These are phyloP conservation scores for Labia minor DNA, from an alignment of 2,888 invertebrate genomes.

Conservation along the genomic window DNA sequence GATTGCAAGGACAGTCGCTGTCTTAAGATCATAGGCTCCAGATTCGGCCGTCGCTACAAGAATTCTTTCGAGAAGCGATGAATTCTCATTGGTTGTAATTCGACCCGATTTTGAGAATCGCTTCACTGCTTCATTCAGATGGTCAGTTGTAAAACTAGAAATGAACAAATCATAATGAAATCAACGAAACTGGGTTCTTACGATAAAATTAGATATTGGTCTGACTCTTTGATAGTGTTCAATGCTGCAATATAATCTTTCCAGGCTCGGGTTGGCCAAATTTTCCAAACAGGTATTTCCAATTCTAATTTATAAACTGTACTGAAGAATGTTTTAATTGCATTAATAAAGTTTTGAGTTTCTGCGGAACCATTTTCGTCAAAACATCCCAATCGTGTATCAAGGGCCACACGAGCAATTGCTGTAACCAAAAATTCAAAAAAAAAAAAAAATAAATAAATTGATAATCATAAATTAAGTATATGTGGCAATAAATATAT, in stretches of 20 bases:
- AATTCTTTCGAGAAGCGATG: slow-evolving; percentile 53
- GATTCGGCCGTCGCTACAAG: slow-evolving; percentile 45
- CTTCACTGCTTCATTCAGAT: slow-evolving; percentile 47
- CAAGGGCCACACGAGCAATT: slow-evolving; percentile 53
- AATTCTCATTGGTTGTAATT: slow-evolving; percentile 36
- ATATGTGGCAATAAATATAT: no score
- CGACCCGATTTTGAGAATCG: slow-evolving; percentile 30
- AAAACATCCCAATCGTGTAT: slow-evolving; percentile 53
- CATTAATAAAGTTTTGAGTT: slow-evolving; percentile 52
- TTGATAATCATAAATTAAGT: slow-evolving; percentile 16
- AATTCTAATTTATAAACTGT: slow-evolving; percentile 54
- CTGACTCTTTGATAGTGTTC: slow-evolving; percentile 56
- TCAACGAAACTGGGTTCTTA: background rate
- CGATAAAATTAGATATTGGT: slow-evolving; percentile 19
- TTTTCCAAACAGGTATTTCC: slow-evolving; percentile 55
- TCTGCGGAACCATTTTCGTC: slow-evolving; percentile 43
- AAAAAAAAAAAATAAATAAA: slow-evolving; percentile 22
- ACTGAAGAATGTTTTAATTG: slow-evolving; percentile 54
- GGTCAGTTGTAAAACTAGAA: slow-evolving; percentile 51
- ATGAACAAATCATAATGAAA: slow-evolving; percentile 15
- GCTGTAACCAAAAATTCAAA: slow-evolving; percentile 41
- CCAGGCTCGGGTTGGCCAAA: slow-evolving; percentile 53
- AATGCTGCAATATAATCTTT: slow-evolving; percentile 50
- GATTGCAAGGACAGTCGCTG: slow-evolving; percentile 57
- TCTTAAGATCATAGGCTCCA: slow-evolving; percentile 39